These are phyloP conservation scores for Xenopus petersii DNA, from an alignment of 2,797 vertebrate genomes.

Conservation along the genomic window DNA sequence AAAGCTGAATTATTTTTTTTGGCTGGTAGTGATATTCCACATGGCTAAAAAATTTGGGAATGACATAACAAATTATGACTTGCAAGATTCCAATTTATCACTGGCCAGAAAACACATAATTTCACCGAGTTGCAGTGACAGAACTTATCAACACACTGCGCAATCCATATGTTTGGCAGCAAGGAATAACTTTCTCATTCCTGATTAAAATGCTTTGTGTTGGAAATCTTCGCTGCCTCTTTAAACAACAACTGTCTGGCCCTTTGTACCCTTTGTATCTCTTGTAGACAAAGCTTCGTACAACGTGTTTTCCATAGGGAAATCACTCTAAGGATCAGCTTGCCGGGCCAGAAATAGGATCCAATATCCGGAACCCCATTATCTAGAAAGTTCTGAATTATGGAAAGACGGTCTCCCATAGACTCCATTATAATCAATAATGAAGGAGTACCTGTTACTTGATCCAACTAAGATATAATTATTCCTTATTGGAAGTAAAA, in stretches of 20 bases:
- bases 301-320: no score
- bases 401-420: no score
- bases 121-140: constrained; percentile 8
- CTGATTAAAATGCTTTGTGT: constrained; percentile 11
- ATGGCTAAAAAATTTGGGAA: constrained; percentile 2
- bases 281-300: not conserved
- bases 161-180: constrained; percentile 18
- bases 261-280: not conserved
- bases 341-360: no score
- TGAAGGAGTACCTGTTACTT: no score
- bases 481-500: no score
- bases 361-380: no score
- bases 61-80: constrained; percentile 11
- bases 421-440: no score
- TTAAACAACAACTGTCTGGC: constrained; percentile 8
- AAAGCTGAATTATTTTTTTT: constrained; percentile 17
- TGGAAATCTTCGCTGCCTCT: not conserved
- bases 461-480: no score
- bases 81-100: constrained; percentile 24
- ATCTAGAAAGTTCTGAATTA: no score
- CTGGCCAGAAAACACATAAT: constrained; percentile 14
- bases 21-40: constrained; percentile 14
- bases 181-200: not conserved
- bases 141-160: constrained; percentile 12
- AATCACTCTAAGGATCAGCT: no score